Evolutionary conservation across 1,140 invertebrate species (phyloP).

Genomic region (Drosophila leontia): DNA sequence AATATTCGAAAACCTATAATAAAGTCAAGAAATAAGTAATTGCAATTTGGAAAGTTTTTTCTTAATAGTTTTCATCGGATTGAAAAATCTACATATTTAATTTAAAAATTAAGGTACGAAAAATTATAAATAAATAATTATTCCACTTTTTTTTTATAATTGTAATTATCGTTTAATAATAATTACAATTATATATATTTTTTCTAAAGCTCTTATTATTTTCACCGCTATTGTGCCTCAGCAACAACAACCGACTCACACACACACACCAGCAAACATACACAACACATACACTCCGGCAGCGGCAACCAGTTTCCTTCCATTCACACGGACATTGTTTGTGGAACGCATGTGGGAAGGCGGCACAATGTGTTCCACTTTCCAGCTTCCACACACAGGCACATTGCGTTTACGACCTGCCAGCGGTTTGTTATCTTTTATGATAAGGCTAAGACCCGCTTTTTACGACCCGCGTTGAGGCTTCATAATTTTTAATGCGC

Average conservation of each 20-base stretch:
- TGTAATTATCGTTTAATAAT: too few relatives aligned
- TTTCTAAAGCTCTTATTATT: too few relatives aligned
- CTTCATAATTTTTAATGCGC: conserved; percentile 70
- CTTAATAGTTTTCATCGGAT: too few relatives aligned
- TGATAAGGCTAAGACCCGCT: conserved; percentile 36
- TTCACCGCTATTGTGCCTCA: not conserved
- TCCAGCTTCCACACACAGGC: conserved; percentile 58
- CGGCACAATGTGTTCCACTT: conserved; percentile 15
- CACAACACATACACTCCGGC: conserved; percentile 22
- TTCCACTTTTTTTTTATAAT: too few relatives aligned
- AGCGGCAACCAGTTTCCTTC: conserved; percentile 77
- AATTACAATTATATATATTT: too few relatives aligned
- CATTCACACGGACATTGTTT: conserved; percentile 81
- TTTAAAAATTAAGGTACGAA: too few relatives aligned
- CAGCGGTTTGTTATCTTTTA: conserved; percentile 51
- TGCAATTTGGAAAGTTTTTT: too few relatives aligned
- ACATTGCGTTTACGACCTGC: conserved; percentile 18
- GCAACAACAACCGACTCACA: conserved; percentile 8
- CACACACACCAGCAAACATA: conserved; percentile 9
- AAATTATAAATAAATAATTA: too few relatives aligned
- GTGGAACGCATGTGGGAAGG: conserved; percentile 65
- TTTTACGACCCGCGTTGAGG: conserved; percentile 23
- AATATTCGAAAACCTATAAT: too few relatives aligned
- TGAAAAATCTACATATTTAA: too few relatives aligned
- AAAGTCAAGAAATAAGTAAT: too few relatives aligned